Percentiles rank a stretch among this genome's conserved stretches.
Evolutionary conservation across 64 coral and sea anemone species (phyloP).

Genomic region (Montipora capricornis): DNA sequence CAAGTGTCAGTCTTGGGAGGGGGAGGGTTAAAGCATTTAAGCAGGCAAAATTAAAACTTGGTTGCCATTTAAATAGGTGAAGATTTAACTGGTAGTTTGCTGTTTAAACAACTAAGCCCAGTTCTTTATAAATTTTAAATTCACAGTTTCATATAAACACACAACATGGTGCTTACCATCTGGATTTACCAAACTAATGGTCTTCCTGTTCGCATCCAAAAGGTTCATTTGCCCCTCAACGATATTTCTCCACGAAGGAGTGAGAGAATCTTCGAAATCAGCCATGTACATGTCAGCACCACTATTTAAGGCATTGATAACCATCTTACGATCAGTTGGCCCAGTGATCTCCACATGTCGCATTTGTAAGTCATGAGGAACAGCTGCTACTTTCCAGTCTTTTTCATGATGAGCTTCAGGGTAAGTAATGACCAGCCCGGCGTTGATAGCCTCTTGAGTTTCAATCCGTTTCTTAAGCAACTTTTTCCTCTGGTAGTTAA

Average conservation of each 20-base stretch:
- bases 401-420: constrained; percentile 88
- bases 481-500: constrained; percentile 94
- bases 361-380: constrained; percentile 94
- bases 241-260: constrained; percentile 94
- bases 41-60: too few relatives aligned
- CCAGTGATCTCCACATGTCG: constrained; percentile 99
- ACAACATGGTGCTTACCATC: constrained; percentile 71
- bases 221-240: constrained; percentile 94
- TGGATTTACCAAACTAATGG: constrained; percentile 84
- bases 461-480: constrained; percentile 88
- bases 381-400: constrained; percentile 91
- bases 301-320: constrained; percentile 99
- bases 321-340: constrained; percentile 96
- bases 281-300: constrained; percentile 98
- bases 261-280: constrained; percentile 97
- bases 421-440: constrained; percentile 72
- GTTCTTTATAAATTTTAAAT: not conserved
- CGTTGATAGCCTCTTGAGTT: constrained; percentile 82
- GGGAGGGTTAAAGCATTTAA: too few relatives aligned
- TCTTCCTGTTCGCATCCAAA: constrained; percentile 85
- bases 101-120: not conserved
- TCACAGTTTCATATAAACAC: not conserved
- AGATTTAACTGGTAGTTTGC: too few relatives aligned
- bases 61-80: too few relatives aligned
- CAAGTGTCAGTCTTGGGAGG: too few relatives aligned